phyloP scores from a whole-genome alignment of 2,797 vertebrate species.

The Pipistrellus pipistrellus region DNA sequence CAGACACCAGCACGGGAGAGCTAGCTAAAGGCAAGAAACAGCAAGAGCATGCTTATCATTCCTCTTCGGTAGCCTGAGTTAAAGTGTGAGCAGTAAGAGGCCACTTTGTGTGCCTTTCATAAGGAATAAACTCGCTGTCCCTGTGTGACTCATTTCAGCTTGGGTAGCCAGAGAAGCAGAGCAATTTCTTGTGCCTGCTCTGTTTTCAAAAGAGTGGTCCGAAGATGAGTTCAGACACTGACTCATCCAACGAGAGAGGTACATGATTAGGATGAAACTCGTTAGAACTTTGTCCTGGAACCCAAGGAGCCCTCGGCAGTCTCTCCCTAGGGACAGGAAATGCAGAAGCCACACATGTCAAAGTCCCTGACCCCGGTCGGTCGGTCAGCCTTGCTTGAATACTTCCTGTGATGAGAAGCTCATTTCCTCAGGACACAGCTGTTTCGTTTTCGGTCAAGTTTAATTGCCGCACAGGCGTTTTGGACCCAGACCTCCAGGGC shows the following conservation, averaged over 20 bases:
- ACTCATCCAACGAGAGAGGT: background rate
- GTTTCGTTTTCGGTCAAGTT: background rate
- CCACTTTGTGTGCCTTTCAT: background rate
- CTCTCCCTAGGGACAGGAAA: background rate
- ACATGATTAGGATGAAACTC: background rate
- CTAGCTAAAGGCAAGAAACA: background rate
- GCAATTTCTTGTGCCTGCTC: background rate
- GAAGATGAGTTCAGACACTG: background rate
- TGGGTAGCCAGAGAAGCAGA: constrained; percentile 27
- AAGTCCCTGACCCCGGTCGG: background rate
- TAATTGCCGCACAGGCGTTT: background rate
- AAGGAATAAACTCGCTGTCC: background rate
- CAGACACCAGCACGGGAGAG: background rate
- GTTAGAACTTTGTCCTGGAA: background rate
- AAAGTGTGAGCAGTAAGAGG: background rate
- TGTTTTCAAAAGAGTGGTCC: constrained; percentile 3
- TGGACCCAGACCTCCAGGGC: background rate
- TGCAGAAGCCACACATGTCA: background rate
- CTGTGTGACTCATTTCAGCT: background rate
- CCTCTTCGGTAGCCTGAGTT: constrained; percentile 17
- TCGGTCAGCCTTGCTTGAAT: background rate
- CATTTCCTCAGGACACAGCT: background rate
- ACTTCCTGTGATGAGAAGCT: background rate
- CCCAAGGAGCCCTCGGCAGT: background rate
- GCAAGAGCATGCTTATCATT: background rate